Base-by-base conservation (phyloP, 1,140 invertebrate species). In the Platorchestia sp. region DNA sequence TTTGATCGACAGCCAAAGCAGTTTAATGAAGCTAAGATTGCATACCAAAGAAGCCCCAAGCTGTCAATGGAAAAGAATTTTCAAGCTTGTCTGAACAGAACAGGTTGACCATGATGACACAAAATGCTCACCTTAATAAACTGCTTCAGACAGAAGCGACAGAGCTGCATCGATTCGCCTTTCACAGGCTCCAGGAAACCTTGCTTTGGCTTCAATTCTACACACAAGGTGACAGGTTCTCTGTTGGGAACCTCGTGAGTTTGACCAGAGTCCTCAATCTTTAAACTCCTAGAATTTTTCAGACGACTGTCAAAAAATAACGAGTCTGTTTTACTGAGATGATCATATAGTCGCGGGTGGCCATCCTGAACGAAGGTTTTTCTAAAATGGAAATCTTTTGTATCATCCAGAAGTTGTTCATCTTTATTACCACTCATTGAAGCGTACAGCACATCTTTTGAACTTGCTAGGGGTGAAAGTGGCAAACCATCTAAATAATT, bases 141-240 rank as follows among this genome's bases (percentile, higher is more conserved):
- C 45, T 93, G 91, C 36, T 93, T 93, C 91, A 93, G 43, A 44
- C 91, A 93, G 45, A 93, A 93, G 91, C 91, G 91, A 47, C 91
- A 93, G 10, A 93, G 91, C 43, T 44, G 43, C 91, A 93, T 93
- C 7, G 91, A 45, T 40, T 45, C 7, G n/a, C 47, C 91, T 45
- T 45, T 44, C 43, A 93, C 91, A 22, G 91, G 91, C 45, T 93
- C 91, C 19, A 93, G 45, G 45, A 93, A 93, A 40, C 91, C 91
- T 45, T 93, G 91, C 45, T 93, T 93, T 7, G 91, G 91, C 91
- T 93, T 93, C 10, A 93, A 44, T 45, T 93, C 91, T 14, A 93
- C 91, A 40, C 91, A 93, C 41, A 93, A 44, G 14, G 43, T 93
- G 43, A 93, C 45, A 19, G 91, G 91, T 45, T 42, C 10, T 75